Evolutionary conservation across 2,888 invertebrate species (phyloP), one percentile per base, ranked within the genome.

Genomic region (Neoaliturus tenellus): DNA sequence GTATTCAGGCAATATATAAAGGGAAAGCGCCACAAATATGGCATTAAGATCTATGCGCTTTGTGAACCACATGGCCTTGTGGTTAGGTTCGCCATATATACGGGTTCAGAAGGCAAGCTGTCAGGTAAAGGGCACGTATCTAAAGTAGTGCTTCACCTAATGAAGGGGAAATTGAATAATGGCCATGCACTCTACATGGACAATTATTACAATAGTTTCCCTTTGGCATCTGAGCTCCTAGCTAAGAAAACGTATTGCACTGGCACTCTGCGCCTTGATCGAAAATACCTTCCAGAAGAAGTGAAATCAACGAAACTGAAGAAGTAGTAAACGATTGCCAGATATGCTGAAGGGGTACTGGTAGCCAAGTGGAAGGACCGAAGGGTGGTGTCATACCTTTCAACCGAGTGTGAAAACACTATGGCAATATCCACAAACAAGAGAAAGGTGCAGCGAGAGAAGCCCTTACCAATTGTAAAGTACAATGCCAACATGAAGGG

Each of bases 251-350:
- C 73, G 3, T 73, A 73, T 17, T 73, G 39, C 14, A 73, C 73
- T 17, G 73, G 85, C 12, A 85, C 81, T n/a, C 23, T 84, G 12
- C 33, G 78, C 14, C 17, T 69, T 14, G 48, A 48, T 28, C 6
- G 82, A 39, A 82, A 82, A 39, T 14, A 67, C 44, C 44, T 44
- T 23, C 84, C 78, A 4, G 58, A 28, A 23, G 82, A 62, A 8
- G 75, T 84, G n/a, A 78, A 31, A n/a, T 5, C n/a, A 17, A 41
- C 39, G 33, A 71, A 51, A 44, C 78, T 85, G 0, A 73, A 80
- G n/a, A 85, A 83, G n/a, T 82, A 75, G 14, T 62, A 84, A n/a
- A 80, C 73, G 20, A 73, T 39, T 31, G 41, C 73, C 4, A 3
- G 20, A 12, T 73, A 73, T 39, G 39, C 28, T 73, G 73, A 73